Conservation (phyloP, 2,888 invertebrate species). For the Stenodera caucasica region DNA sequence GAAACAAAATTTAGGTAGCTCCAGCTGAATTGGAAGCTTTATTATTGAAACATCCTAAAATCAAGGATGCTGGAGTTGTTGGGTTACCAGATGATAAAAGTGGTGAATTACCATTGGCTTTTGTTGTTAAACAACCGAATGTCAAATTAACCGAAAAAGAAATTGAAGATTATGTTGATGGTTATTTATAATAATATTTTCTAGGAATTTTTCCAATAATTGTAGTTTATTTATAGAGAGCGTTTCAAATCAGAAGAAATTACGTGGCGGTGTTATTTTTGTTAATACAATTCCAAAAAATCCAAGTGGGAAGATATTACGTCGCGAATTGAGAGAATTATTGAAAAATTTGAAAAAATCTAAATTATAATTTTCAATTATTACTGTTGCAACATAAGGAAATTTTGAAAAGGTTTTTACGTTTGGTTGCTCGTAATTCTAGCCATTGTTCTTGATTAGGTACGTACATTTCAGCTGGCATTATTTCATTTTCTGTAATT, state of each 20-base stretch:
- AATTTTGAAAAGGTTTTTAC: constrained; percentile 35
- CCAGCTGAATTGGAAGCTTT: constrained; percentile 88
- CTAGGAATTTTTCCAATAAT: neutral
- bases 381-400: constrained; percentile 40
- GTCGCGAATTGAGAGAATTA: constrained; percentile 48
- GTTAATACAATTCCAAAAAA: constrained; percentile 58
- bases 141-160: constrained; percentile 56
- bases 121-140: constrained; percentile 67
- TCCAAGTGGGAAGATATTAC: constrained; percentile 58
- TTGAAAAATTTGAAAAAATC: constrained; percentile 16
- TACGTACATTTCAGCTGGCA: constrained; percentile 93
- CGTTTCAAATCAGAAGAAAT: constrained; percentile 72
- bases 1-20: constrained; percentile 60
- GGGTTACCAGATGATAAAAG: constrained; percentile 69
- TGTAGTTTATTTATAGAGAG: constrained; percentile 45
- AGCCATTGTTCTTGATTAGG: constrained; percentile 91
- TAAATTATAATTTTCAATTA: neutral
- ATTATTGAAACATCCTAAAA: constrained; percentile 68
- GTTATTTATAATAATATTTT: constrained; percentile 28
- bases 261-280: constrained; percentile 66
- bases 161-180: constrained; percentile 56
- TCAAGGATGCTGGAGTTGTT: constrained; percentile 82
- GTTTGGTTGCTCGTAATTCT: constrained; percentile 65
- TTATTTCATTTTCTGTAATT: constrained; percentile 57
- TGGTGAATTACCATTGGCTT: constrained; percentile 78